Base-by-base conservation (phyloP, 2,888 invertebrate species). In the Rhorus exstirpatorius region DNA sequence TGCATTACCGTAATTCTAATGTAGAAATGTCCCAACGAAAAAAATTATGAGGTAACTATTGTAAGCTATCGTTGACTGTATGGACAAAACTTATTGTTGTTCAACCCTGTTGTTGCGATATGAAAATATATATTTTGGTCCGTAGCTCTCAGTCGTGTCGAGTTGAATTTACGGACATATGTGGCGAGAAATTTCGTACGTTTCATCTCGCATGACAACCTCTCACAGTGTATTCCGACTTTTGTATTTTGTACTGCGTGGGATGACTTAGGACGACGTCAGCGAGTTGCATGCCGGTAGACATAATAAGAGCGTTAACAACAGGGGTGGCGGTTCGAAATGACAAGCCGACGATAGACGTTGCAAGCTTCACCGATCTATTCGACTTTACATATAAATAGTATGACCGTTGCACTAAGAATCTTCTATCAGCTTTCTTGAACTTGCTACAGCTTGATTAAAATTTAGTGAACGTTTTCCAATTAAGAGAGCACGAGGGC, bases 221-320 rank as follows among this genome's bases (percentile, higher is more conserved):
- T 12, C 44, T 63, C 44, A n/a, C n/a, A 63, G 63, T 63, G 63
- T 41, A 46, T 24, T 44, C 46, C 14, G 63, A 26, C 4, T 44
- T 14, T 63, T 6, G 31, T 14, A 12, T 17, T 49, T 49, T 65
- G 46, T 21, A 44, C 10, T 44, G 3, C 38, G 21, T 31, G 24
- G 35, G 31, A 44, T 31, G 61, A 51, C 60, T 55, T 10, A 31
- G n/a, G 35, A 55, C n/a, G 49, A 55, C 55, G 26, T 17, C 55
- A 46, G 60, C 65, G 63, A 80, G 58, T 83, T 84, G 84, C 87
- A 85, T 85, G 83, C 78, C 80, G 86, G 88, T 89, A 89, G 90
- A 90, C 89, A 90, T 90, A 91, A 91, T 90, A 89, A 84, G 86
- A 84, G 83, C 80, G 76, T 60, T 83, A 87, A 87, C 87, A 87